Evolutionary conservation across 2,888 invertebrate species (phyloP).

Genomic region (Galerucella calmariensis): DNA sequence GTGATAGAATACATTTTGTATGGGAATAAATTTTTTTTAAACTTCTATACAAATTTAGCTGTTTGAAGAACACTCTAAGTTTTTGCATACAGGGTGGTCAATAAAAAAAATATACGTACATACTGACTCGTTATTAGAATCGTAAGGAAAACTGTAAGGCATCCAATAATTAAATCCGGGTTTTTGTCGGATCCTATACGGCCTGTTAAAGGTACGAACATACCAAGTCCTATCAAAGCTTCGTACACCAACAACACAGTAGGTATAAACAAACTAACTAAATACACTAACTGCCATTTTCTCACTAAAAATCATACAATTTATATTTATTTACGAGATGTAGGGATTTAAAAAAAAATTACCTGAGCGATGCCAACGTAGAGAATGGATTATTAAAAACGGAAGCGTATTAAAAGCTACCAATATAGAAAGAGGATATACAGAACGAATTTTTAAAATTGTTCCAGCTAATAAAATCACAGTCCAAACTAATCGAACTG

Average conservation of each 20-base stretch:
- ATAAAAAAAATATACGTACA: slow-evolving; percentile 52
- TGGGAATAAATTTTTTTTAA: too few relatives aligned
- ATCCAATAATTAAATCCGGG: slow-evolving; percentile 65
- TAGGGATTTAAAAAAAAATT: neutral
- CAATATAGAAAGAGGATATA: slow-evolving; percentile 58
- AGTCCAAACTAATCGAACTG: slow-evolving; percentile 60
- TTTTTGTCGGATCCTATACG: slow-evolving; percentile 65
- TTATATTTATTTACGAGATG: neutral
- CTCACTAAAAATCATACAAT: slow-evolving; percentile 49
- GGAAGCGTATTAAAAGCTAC: slow-evolving; percentile 58
- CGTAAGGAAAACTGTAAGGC: slow-evolving; percentile 60
- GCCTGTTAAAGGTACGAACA: slow-evolving; percentile 64
- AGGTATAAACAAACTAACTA: slow-evolving; percentile 53
- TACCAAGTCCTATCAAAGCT: slow-evolving; percentile 49
- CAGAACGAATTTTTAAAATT: slow-evolving; percentile 55
- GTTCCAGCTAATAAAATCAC: slow-evolving; percentile 56
- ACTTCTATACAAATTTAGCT: too few relatives aligned
- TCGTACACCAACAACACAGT: slow-evolving; percentile 56
- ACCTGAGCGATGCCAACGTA: slow-evolving; percentile 54
- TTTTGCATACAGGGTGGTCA: too few relatives aligned
- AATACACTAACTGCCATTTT: slow-evolving; percentile 58
- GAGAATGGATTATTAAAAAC: slow-evolving; percentile 52
- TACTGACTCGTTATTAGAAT: slow-evolving; percentile 62
- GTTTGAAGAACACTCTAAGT: too few relatives aligned
- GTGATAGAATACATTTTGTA: too few relatives aligned